These are phyloP conservation scores for Crocuta crocuta DNA, from an alignment of 2,113 vertebrate species.

Conservation along the genomic window DNA sequence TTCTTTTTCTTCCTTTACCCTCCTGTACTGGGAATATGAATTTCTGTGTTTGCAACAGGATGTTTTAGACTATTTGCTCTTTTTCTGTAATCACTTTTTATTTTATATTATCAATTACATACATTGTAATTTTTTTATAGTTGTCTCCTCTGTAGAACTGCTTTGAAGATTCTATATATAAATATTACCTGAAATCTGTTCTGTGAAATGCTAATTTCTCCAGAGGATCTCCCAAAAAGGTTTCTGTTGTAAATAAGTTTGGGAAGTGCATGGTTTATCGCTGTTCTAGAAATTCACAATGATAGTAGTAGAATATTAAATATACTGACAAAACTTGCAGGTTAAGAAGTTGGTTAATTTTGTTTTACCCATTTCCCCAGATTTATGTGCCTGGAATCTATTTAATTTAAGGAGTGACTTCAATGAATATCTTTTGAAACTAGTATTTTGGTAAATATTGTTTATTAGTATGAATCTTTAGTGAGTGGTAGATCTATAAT, in stretches of 20 bases:
- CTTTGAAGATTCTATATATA: not conserved
- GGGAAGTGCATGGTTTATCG: not conserved
- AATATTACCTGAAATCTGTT: not conserved
- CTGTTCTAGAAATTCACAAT: not conserved
- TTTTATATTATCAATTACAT: not conserved
- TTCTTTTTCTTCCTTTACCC: not conserved
- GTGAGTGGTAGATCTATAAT: not conserved
- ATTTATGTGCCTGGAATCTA: not conserved
- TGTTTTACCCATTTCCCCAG: not conserved
- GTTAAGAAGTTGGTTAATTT: slow-evolving; percentile 1
- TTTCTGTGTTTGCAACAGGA: not conserved
- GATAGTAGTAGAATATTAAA: not conserved
- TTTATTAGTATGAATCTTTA: not conserved
- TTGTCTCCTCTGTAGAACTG: not conserved
- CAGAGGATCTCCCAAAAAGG: not conserved
- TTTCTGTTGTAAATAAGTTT: slow-evolving; percentile 10
- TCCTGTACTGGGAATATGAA: not conserved
- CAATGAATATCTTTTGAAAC: not conserved
- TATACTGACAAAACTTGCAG: not conserved
- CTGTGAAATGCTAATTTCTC: not conserved
- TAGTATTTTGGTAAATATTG: not conserved
- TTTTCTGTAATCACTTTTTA: not conserved
- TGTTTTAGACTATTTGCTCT: not conserved
- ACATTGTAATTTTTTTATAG: not conserved
- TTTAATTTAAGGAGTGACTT: not conserved